phyloP scores from a whole-genome alignment of 1,140 invertebrate species.

The Frieseomelitta varia region DNA sequence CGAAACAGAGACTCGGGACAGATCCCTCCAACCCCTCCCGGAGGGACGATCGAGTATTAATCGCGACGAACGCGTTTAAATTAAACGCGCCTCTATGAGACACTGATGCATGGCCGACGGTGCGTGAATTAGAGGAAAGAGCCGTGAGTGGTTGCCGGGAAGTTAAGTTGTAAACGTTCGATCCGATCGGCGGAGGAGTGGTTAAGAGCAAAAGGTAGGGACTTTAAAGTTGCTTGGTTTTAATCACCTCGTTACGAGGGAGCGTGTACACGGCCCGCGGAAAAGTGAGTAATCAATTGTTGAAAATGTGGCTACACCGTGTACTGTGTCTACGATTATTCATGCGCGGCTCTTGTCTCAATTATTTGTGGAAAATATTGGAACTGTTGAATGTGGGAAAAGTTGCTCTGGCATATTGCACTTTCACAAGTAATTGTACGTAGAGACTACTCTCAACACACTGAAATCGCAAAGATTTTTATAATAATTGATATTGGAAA shows the following conservation, averaged over 20 bases:
- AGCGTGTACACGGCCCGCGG: background rate
- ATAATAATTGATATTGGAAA: too few species aligned
- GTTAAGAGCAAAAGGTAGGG: background rate
- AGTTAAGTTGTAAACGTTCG: background rate
- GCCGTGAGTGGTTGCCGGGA: background rate
- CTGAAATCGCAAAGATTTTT: too few species aligned
- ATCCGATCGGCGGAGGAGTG: background rate
- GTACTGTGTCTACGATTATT: background rate
- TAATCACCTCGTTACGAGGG: background rate
- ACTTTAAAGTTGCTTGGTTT: background rate
- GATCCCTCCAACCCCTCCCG: background rate
- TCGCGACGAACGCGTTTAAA: slow-evolving; percentile 42
- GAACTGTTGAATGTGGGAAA: background rate
- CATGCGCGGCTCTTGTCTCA: too few species aligned
- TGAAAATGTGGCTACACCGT: background rate
- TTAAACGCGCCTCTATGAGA: slow-evolving; percentile 10
- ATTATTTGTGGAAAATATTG: background rate
- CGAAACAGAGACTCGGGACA: slow-evolving; percentile 4
- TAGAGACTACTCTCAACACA: too few species aligned
- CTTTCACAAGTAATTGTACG: too few species aligned
- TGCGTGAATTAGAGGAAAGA: slow-evolving; percentile 15
- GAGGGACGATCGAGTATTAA: slow-evolving; percentile 32
- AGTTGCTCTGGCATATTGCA: background rate
- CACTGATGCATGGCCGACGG: slow-evolving; percentile 12
- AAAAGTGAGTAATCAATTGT: slow-evolving; percentile 16